phyloP scores from a whole-genome alignment of 2,113 vertebrate genomes.

The Fregetta grallaria region DNA sequence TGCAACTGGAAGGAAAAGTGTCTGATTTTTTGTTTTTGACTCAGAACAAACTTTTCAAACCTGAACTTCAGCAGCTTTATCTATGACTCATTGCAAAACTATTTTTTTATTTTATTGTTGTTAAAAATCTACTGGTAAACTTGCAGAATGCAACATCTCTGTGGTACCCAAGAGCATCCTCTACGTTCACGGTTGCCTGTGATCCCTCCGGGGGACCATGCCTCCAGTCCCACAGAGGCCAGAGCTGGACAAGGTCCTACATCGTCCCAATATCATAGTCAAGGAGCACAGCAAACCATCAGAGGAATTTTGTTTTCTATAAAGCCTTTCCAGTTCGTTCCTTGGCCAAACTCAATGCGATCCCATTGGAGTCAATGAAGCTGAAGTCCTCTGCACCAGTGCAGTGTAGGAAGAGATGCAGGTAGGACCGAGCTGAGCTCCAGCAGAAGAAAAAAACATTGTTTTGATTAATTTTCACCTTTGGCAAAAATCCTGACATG shows the following conservation, averaged over 20 bases:
- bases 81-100: neutral
- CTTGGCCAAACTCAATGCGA: neutral
- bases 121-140: neutral
- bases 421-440: neutral
- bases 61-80: neutral
- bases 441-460: neutral
- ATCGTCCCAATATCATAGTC: neutral
- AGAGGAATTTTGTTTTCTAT: neutral
- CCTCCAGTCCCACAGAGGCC: neutral
- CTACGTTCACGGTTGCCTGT: rapidly evolving
- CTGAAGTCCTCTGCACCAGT: neutral
- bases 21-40: neutral
- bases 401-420: neutral
- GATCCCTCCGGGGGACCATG: neutral
- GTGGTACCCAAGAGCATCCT: neutral
- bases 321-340: neutral
- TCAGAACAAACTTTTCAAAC: neutral
- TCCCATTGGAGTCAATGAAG: neutral
- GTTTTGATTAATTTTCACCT: neutral
- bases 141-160: neutral
- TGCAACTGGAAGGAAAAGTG: neutral
- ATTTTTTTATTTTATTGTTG: neutral
- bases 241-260: neutral
- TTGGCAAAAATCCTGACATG: neutral
- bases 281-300: neutral